Evolutionary conservation across 2,888 invertebrate genomes (phyloP).

Genomic region (Bellardia pandia): DNA sequence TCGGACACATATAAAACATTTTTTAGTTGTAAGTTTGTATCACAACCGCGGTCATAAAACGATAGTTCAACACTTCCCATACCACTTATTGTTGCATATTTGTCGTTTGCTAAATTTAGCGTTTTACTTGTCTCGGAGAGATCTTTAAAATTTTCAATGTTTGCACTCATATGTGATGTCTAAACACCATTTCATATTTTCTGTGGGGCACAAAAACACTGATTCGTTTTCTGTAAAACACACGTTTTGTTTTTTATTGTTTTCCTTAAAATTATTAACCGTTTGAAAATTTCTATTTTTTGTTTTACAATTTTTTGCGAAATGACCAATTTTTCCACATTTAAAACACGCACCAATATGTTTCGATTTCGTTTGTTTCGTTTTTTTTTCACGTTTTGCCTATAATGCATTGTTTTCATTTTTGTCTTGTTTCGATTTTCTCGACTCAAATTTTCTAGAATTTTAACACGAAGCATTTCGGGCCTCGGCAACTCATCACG

Average conservation of each 20-base stretch:
- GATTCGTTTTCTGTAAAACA: conserved; percentile 43
- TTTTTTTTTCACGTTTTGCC: conserved; percentile 39
- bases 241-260: conserved; percentile 22
- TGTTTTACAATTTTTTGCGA: conserved; percentile 36
- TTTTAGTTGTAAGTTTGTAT: conserved; percentile 56
- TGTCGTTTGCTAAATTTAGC: conserved; percentile 4
- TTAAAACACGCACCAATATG: conserved; percentile 40
- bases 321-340: conserved; percentile 56
- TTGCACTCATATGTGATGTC: conserved; percentile 32
- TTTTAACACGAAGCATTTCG: conserved; percentile 71
- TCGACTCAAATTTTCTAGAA: conserved; percentile 69
- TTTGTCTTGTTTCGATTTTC: conserved; percentile 70
- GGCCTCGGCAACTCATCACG: conserved; percentile 76
- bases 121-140: neutral
- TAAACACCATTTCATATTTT: conserved; percentile 33
- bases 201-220: neutral
- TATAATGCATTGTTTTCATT: conserved; percentile 58
- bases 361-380: conserved; percentile 20
- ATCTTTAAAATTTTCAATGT: neutral
- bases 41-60: neutral
- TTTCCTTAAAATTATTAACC: conserved; percentile 15
- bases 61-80: conserved; percentile 58
- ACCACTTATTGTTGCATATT: conserved; percentile 13
- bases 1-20: conserved; percentile 61
- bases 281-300: conserved; percentile 40